These are phyloP conservation scores for Ploceus nigricollis DNA, from an alignment of 2,113 vertebrate genomes.

Conservation along the genomic window DNA sequence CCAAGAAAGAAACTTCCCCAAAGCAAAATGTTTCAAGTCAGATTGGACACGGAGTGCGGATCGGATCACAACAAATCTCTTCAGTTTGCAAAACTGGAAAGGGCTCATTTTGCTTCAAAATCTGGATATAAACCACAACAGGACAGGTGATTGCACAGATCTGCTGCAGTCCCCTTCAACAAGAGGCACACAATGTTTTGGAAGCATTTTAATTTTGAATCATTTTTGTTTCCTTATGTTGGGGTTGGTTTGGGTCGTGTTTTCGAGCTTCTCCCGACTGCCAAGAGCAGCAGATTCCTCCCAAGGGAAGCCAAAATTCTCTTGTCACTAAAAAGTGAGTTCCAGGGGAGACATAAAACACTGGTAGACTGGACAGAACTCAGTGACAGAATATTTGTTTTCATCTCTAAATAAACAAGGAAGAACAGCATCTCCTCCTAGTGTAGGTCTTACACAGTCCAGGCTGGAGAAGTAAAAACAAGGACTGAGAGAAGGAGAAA, in stretches of 20 bases:
- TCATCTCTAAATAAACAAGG: background rate
- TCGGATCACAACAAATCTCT: background rate
- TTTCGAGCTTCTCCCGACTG: background rate
- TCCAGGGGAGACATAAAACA: background rate
- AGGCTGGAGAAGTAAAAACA: background rate
- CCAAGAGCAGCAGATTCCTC: background rate
- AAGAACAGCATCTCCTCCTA: conserved; percentile 2
- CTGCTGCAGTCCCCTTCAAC: background rate
- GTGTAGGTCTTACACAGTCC: background rate
- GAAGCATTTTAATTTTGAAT: background rate
- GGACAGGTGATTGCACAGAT: background rate
- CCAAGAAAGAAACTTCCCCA: background rate
- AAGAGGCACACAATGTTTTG: background rate
- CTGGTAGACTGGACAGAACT: background rate
- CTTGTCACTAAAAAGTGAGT: background rate
- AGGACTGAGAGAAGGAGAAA: background rate
- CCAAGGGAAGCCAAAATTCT: background rate
- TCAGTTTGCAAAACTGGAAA: background rate
- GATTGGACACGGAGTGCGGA: rapidly evolving
- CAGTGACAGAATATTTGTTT: background rate
- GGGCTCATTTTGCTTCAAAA: background rate
- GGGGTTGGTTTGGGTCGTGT: background rate
- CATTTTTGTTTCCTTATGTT: background rate
- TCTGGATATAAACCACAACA: background rate
- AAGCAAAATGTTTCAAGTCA: background rate